These are phyloP conservation scores for Heteractis magnifica DNA, from an alignment of 92 coral and sea anemone genomes.

Conservation along the genomic window DNA sequence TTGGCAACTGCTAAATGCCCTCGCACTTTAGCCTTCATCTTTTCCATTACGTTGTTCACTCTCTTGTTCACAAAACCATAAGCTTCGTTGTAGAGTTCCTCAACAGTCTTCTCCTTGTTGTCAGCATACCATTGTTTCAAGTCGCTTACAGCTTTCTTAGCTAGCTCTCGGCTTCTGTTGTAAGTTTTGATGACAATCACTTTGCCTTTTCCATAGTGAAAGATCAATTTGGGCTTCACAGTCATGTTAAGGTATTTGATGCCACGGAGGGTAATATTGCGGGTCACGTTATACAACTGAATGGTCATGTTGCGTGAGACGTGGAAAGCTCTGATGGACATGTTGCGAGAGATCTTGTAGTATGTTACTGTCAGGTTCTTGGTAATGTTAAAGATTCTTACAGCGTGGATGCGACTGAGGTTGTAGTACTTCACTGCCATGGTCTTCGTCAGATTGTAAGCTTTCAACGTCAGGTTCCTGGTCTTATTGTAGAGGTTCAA, in stretches of 20 bases:
- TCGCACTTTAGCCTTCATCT: slow-evolving; percentile 38
- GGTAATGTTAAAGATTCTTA: slow-evolving; percentile 45
- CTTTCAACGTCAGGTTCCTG: slow-evolving; percentile 58
- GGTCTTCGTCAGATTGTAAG: slow-evolving; percentile 52
- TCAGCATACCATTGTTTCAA: slow-evolving; percentile 68
- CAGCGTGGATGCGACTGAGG: slow-evolving; percentile 56
- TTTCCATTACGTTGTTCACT: slow-evolving; percentile 24
- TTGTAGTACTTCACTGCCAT: slow-evolving; percentile 65
- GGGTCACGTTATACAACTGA: slow-evolving; percentile 57
- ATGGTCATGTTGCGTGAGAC: slow-evolving; percentile 52
- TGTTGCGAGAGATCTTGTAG: slow-evolving; percentile 45
- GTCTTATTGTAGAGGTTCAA: slow-evolving; percentile 63
- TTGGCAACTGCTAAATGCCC: slow-evolving; percentile 47
- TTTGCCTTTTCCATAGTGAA: slow-evolving; percentile 53
- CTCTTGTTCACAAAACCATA: slow-evolving; percentile 33
- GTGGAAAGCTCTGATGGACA: slow-evolving; percentile 48
- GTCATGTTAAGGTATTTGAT: slow-evolving; percentile 57
- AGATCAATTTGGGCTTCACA: slow-evolving; percentile 53
- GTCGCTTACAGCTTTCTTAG: slow-evolving; percentile 43
- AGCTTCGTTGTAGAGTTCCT: slow-evolving; percentile 53
- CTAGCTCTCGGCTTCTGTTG: slow-evolving; percentile 47
- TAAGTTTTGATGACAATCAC: slow-evolving; percentile 46
- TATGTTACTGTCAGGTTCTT: slow-evolving; percentile 56
- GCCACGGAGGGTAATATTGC: slow-evolving; percentile 52
- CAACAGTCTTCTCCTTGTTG: slow-evolving; percentile 86